Evolutionary conservation across 1,140 invertebrate species (phyloP).

Genomic region (Sitobion miscanthi): DNA sequence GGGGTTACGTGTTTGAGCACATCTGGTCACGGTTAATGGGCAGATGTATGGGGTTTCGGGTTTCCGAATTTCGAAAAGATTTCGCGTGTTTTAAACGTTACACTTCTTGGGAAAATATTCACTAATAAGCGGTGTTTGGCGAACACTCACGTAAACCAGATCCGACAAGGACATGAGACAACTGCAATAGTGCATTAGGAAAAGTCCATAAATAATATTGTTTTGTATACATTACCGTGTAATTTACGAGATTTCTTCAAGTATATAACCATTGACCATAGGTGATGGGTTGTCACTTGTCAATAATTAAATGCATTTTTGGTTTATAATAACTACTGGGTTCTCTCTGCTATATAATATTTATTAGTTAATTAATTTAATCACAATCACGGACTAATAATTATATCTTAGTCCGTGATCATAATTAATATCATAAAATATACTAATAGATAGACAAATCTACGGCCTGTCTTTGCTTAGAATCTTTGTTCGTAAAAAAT

Average conservation of each 20-base stretch:
- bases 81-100: conserved; percentile 47
- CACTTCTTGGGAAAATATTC: conserved; percentile 22
- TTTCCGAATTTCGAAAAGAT: conserved; percentile 48
- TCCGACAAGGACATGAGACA: neutral
- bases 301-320: neutral
- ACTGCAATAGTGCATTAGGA: neutral
- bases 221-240: neutral
- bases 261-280: neutral
- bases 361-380: neutral
- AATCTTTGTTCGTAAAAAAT: too few species aligned
- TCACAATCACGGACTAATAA: too few species aligned
- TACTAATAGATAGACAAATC: too few species aligned
- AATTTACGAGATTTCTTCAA: conserved; percentile 23
- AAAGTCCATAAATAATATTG: conserved; percentile 9
- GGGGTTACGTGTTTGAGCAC: conserved; percentile 1
- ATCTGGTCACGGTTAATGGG: conserved; percentile 44
- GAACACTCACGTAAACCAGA: neutral
- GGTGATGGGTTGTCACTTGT: neutral
- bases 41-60: conserved; percentile 47
- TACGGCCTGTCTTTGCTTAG: too few species aligned
- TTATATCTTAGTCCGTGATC: too few species aligned
- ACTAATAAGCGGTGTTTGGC: conserved; percentile 37
- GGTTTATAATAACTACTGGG: neutral
- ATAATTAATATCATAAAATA: too few species aligned
- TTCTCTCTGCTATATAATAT: neutral